Percentiles rank a stretch among this genome's conserved stretches.
These are phyloP conservation scores for Ammodytes dubius DNA, from an alignment of 2,113 vertebrate species.

Conservation along the genomic window DNA sequence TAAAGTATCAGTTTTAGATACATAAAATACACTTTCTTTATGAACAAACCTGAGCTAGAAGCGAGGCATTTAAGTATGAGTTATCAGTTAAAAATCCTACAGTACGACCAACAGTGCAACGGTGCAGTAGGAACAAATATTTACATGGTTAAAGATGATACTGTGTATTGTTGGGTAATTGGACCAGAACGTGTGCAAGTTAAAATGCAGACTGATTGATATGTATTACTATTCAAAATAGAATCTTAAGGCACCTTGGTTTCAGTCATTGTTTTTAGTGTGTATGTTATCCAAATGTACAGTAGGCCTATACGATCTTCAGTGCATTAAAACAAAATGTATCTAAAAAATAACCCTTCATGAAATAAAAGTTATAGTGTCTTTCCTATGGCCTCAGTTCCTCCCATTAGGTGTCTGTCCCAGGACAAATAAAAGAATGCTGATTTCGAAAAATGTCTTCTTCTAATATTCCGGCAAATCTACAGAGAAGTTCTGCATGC, in stretches of 20 bases:
- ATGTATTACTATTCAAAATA: not conserved
- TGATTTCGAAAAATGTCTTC: not conserved
- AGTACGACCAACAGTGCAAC: not conserved
- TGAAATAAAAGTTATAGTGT: constrained; percentile 3
- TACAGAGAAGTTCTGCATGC: constrained; percentile 68
- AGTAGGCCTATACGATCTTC: not conserved
- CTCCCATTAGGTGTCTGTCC: not conserved
- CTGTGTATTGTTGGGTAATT: not conserved
- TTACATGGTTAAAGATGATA: constrained; percentile 13
- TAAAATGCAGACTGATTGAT: constrained; percentile 1
- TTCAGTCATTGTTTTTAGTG: not conserved
- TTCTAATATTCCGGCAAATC: constrained; percentile 76
- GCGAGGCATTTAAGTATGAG: constrained; percentile 2
- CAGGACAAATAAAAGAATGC: constrained; percentile 3
- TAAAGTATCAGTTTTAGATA: not conserved
- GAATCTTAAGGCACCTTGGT: constrained; percentile 1
- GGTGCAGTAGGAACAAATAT: constrained; percentile 2
- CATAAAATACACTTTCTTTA: constrained; percentile 14
- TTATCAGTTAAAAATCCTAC: constrained; percentile 21
- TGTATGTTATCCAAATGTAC: constrained; percentile 3
- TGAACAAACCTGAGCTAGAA: constrained; percentile 53
- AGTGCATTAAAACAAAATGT: not conserved
- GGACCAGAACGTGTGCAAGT: constrained; percentile 19
- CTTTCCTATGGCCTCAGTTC: not conserved
- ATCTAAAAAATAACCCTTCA: not conserved